These are phyloP conservation scores for Dermochelys coriacea DNA, from an alignment of 2,797 vertebrate species.

Conservation along the genomic window DNA sequence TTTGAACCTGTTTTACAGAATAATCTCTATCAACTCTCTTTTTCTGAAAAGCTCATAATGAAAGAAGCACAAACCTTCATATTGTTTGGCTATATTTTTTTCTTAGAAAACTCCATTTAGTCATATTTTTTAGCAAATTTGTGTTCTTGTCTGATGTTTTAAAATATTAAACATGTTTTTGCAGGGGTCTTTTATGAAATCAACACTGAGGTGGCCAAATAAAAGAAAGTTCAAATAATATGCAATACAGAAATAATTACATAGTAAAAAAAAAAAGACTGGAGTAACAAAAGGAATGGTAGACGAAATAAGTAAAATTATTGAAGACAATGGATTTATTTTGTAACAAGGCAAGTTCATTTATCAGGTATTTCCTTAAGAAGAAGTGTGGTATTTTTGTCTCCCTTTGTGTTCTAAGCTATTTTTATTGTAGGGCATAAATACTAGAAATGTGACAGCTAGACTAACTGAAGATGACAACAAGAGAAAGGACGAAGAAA, in stretches of 20 bases:
- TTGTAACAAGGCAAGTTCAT: neutral
- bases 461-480: conserved; percentile 77
- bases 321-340: neutral
- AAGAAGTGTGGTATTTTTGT: conserved; percentile 35
- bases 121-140: neutral
- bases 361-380: conserved; percentile 49
- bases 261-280: neutral
- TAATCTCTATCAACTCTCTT: neutral
- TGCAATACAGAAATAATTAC: neutral
- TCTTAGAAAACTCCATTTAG: neutral
- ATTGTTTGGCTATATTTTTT: rapidly evolving
- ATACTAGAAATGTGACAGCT: conserved; percentile 69
- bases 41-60: neutral
- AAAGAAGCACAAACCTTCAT: neutral
- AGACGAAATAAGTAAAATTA: neutral
- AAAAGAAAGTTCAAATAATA: neutral
- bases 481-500: conserved; percentile 68
- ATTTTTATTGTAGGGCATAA: conserved; percentile 64
- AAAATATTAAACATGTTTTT: neutral
- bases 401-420: conserved; percentile 67
- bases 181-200: neutral
- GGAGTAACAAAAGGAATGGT: neutral
- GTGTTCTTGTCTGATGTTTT: neutral
- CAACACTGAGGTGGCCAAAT: neutral
- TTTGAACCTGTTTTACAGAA: conserved; percentile 25